A percentile compares a stretch with the other conserved stretches of the same genome.
Conservation (phyloP, 2,113 vertebrate genomes). For the Dunckerocampus dactyliophorus region DNA sequence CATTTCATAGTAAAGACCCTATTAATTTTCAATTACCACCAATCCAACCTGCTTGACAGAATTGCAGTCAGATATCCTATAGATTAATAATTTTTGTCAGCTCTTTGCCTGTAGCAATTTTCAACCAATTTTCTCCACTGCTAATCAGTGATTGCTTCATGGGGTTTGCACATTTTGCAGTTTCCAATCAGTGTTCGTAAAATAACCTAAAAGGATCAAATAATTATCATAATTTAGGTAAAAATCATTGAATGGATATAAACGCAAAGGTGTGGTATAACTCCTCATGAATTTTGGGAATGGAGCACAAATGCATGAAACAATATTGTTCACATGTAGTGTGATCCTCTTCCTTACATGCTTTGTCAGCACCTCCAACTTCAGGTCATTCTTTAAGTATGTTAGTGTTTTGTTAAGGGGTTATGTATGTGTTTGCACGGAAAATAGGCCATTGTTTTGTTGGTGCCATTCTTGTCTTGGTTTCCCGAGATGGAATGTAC, state of each 20-base stretch:
- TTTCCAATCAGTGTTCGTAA: too few relatives aligned
- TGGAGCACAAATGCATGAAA: not conserved
- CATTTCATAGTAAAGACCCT: too few relatives aligned
- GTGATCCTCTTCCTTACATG: conserved; percentile 8
- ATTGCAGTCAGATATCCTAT: too few relatives aligned
- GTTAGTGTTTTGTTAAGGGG: conserved; percentile 20
- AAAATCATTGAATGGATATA: not conserved
- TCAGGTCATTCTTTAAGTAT: conserved; percentile 18
- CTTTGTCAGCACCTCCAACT: conserved; percentile 31
- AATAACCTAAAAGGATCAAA: too few relatives aligned
- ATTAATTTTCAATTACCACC: too few relatives aligned
- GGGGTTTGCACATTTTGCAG: too few relatives aligned
- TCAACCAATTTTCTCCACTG: too few relatives aligned
- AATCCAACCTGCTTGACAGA: too few relatives aligned
- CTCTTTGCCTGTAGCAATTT: too few relatives aligned
- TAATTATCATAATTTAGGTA: too few relatives aligned
- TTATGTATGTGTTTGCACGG: not conserved
- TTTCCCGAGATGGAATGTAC: conserved; percentile 20
- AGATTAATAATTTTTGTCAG: too few relatives aligned
- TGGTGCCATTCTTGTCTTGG: conserved; percentile 17
- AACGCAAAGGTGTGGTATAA: not conserved
- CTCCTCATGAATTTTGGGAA: not conserved
- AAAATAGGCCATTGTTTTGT: conserved; percentile 37
- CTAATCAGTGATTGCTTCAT: too few relatives aligned
- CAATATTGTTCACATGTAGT: not conserved